A percentile compares a stretch with the other conserved stretches of the same genome.
Conservation (phyloP, 2,888 invertebrate species). For the Sesia apiformis region DNA sequence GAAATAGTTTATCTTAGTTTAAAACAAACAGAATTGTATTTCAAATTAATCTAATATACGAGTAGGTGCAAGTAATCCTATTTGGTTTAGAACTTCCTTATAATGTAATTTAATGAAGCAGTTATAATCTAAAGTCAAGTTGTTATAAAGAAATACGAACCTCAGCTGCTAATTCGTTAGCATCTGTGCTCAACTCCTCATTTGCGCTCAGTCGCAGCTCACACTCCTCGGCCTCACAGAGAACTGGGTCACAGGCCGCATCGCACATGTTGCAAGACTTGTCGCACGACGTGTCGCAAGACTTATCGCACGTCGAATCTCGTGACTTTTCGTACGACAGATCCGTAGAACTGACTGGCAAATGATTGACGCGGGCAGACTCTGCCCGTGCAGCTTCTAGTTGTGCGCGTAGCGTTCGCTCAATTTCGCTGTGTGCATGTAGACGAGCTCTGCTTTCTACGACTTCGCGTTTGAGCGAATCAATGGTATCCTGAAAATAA, state of each 20-base stretch:
- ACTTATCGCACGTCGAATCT: conserved; percentile 7
- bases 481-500: conserved; percentile 54
- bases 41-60: no score
- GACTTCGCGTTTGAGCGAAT: conserved; percentile 62
- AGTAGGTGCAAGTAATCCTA: no score
- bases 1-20: no score
- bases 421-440: conserved; percentile 62
- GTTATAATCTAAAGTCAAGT: no score
- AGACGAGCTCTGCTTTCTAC: conserved; percentile 57
- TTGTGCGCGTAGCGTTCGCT: conserved; percentile 61
- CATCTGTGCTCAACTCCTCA: conserved; percentile 61
- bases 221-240: conserved; percentile 51
- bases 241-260: conserved; percentile 62
- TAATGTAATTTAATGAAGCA: no score
- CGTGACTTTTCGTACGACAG: conserved; percentile 12
- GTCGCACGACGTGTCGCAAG: conserved; percentile 22
- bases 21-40: no score
- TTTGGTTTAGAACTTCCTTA: no score
- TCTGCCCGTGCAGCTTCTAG: conserved; percentile 59
- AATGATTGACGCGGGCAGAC: conserved; percentile 21
- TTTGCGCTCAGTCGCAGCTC: conserved; percentile 44
- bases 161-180: conserved; percentile 63
- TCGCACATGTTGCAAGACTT: conserved; percentile 45
- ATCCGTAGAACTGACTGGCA: conserved; percentile 11
- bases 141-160: conserved; percentile 23